Evolutionary conservation across 1,140 invertebrate genomes (phyloP).

Genomic region (Bradynema listronoti): DNA sequence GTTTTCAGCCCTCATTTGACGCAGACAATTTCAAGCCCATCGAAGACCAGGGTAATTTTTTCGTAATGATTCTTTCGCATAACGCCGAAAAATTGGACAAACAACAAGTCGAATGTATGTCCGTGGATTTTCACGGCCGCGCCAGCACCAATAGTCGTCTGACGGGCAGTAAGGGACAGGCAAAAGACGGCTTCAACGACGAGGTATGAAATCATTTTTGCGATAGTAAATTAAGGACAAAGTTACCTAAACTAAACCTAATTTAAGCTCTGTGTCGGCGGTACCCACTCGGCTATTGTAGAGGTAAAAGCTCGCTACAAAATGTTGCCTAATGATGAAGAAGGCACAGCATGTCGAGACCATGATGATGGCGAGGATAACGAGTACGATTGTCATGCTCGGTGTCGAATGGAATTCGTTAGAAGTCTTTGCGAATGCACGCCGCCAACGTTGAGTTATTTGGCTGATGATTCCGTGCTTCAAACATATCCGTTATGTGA

Average conservation of each 20-base stretch:
- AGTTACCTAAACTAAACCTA: neutral
- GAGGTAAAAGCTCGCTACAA: conserved; percentile 54
- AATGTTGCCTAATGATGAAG: conserved; percentile 55
- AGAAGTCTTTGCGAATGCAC: conserved; percentile 40
- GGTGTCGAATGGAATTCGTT: conserved; percentile 56
- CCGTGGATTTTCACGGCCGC: conserved; percentile 53
- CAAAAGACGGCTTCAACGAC: conserved; percentile 52
- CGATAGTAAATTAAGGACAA: neutral
- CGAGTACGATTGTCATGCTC: conserved; percentile 34
- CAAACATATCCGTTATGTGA: conserved; percentile 38
- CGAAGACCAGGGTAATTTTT: conserved; percentile 54
- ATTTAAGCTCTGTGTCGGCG: conserved; percentile 50
- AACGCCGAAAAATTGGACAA: conserved; percentile 52
- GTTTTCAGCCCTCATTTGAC: conserved; percentile 54
- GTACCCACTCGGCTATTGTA: conserved; percentile 48
- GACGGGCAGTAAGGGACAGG: conserved; percentile 54
- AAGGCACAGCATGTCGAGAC: conserved; percentile 52
- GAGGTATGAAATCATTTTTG: conserved; percentile 34
- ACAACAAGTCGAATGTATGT: conserved; percentile 42
- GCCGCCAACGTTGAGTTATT: conserved; percentile 35
- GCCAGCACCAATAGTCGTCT: conserved; percentile 51
- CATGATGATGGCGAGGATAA: conserved; percentile 44
- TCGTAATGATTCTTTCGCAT: conserved; percentile 48
- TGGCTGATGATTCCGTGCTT: conserved; percentile 28
- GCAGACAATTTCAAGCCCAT: conserved; percentile 46